Conservation (phyloP, 2,113 vertebrate species). For the Corythornis madagascariensis region DNA sequence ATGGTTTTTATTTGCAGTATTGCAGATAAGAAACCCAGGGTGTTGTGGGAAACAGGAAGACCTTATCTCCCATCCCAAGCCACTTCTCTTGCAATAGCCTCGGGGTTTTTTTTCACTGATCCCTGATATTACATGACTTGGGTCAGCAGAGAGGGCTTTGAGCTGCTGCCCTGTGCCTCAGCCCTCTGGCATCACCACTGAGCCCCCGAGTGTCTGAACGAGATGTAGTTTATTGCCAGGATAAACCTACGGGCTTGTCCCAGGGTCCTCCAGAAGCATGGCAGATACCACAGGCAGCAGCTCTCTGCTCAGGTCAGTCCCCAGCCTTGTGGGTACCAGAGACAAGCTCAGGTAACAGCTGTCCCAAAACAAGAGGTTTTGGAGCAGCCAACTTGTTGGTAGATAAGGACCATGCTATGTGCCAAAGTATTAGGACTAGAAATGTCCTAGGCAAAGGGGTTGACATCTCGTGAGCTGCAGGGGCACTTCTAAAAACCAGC, state of each 20-base stretch:
- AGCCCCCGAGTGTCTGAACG: background rate
- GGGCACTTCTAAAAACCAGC: background rate
- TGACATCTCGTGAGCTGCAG: background rate
- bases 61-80: conserved; percentile 36
- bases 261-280: background rate
- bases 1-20: background rate
- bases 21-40: conserved; percentile 37
- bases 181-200: background rate
- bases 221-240: background rate
- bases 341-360: background rate
- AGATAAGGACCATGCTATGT: background rate
- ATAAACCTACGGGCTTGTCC: background rate
- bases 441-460: background rate
- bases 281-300: background rate
- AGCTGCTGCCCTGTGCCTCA: background rate
- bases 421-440: background rate
- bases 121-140: background rate
- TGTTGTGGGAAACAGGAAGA: conserved; percentile 54
- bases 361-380: background rate
- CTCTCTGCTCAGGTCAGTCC: background rate
- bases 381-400: background rate
- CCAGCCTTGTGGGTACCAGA: background rate
- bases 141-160: background rate
- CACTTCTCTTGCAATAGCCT: background rate
- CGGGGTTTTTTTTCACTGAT: background rate